Evolutionary conservation across 2,113 vertebrate species (phyloP).

Genomic region (Bos javanicus): DNA sequence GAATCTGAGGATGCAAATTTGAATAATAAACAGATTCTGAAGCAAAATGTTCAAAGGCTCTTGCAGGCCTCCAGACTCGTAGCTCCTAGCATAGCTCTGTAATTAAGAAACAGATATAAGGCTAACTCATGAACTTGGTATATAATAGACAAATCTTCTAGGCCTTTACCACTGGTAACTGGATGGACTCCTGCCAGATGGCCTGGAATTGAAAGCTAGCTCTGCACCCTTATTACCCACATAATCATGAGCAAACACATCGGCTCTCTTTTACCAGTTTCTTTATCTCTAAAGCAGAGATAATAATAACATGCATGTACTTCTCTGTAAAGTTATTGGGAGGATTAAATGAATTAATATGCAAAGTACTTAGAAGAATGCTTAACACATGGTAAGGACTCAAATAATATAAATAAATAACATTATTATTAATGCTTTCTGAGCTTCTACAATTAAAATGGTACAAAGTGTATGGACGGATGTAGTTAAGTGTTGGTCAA

Average conservation of each 20-base stretch:
- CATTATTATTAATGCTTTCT: neutral
- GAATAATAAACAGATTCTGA: constrained; percentile 60
- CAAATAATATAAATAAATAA: neutral
- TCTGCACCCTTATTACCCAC: neutral
- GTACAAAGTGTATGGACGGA: neutral
- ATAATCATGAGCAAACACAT: neutral
- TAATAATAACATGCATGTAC: neutral
- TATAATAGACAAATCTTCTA: neutral
- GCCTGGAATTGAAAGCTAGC: neutral
- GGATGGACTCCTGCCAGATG: neutral
- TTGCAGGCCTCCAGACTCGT: neutral
- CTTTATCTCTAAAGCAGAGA: neutral
- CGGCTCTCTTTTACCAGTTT: neutral
- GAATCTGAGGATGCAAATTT: constrained; percentile 24
- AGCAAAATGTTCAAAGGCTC: constrained; percentile 1
- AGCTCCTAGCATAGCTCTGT: neutral
- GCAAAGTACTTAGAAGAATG: neutral
- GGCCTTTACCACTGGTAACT: neutral
- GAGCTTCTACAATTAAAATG: neutral
- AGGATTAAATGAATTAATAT: constrained; percentile 4
- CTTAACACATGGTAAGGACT: neutral
- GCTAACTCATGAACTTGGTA: neutral
- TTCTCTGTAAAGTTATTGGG: neutral
- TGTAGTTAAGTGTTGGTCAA: neutral
- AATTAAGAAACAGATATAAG: constrained; percentile 27